Conservation (phyloP, 2,888 invertebrate genomes). For the Cephus rjabovi region DNA sequence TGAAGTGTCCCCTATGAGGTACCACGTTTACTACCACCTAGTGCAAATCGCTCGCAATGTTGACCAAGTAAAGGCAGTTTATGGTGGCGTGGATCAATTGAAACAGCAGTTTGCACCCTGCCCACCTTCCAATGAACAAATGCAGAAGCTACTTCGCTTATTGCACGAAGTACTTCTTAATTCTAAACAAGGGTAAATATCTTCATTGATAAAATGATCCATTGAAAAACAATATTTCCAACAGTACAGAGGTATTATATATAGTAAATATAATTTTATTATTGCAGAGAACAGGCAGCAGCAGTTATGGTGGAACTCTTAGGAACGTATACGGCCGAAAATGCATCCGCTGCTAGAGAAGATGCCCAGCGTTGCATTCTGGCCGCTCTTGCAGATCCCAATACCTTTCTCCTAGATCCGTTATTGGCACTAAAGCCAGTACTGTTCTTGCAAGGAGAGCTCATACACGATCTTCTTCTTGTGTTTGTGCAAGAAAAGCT, state of each 20-base stretch:
- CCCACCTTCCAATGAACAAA: constrained; percentile 87
- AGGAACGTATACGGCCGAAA: constrained; percentile 96
- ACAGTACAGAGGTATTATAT: constrained; percentile 11
- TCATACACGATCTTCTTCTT: constrained; percentile 92
- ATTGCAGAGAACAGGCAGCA: constrained; percentile 85
- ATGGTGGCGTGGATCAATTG: constrained; percentile 85
- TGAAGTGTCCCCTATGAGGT: constrained; percentile 84
- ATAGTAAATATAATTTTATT: constrained; percentile 24
- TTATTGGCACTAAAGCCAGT: constrained; percentile 94
- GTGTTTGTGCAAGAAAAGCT: constrained; percentile 96
- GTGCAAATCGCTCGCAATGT: constrained; percentile 90
- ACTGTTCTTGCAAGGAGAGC: constrained; percentile 92
- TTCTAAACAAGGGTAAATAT: constrained; percentile 81
- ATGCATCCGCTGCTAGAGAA: constrained; percentile 95
- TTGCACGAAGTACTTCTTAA: constrained; percentile 90
- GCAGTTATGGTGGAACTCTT: constrained; percentile 97
- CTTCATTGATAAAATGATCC: constrained; percentile 2
- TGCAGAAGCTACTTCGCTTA: constrained; percentile 90
- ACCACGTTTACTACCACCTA: constrained; percentile 93
- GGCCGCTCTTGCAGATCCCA: constrained; percentile 94
- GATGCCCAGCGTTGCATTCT: constrained; percentile 97
- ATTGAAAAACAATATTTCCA: background rate
- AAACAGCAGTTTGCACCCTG: constrained; percentile 83
- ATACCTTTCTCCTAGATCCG: constrained; percentile 95
- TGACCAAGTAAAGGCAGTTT: constrained; percentile 87